A percentile compares a stretch with the other conserved stretches of the same genome.
phyloP scores from a whole-genome alignment of 2,797 vertebrate species.

The Ibycter americanus region DNA sequence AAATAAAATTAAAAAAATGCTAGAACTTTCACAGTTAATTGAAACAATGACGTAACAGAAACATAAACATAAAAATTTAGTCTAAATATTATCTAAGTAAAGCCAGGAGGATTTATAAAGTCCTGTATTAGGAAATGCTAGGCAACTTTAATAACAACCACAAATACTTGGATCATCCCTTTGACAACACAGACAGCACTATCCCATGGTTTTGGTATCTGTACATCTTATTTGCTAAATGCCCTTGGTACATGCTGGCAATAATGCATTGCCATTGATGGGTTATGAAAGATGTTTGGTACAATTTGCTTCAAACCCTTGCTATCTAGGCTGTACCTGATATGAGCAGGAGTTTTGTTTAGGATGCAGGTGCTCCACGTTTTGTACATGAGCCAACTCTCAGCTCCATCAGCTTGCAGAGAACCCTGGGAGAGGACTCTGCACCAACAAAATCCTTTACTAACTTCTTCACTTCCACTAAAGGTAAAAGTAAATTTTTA shows the following conservation, averaged over 20 bases:
- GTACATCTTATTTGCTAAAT: neutral
- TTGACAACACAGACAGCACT: neutral
- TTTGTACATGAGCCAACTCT: neutral
- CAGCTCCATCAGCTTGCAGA: neutral
- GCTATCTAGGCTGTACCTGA: neutral
- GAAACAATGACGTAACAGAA: neutral
- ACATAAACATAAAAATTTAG: neutral
- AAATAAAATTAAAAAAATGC: neutral
- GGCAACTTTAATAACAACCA: neutral
- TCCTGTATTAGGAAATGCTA: neutral
- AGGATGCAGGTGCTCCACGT: neutral
- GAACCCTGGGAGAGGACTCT: neutral
- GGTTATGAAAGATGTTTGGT: neutral
- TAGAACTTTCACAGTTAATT: neutral
- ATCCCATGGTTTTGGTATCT: neutral
- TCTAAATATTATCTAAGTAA: neutral
- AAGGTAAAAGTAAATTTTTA: neutral
- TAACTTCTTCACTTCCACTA: neutral
- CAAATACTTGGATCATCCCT: neutral
- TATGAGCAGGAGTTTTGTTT: neutral
- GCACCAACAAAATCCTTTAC: neutral
- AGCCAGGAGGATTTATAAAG: neutral
- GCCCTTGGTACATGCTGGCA: neutral
- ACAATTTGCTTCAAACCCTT: neutral
- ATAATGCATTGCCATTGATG: neutral